Evolutionary conservation across 1,140 invertebrate genomes (phyloP).

Genomic region (Drosophila sucinea): DNA sequence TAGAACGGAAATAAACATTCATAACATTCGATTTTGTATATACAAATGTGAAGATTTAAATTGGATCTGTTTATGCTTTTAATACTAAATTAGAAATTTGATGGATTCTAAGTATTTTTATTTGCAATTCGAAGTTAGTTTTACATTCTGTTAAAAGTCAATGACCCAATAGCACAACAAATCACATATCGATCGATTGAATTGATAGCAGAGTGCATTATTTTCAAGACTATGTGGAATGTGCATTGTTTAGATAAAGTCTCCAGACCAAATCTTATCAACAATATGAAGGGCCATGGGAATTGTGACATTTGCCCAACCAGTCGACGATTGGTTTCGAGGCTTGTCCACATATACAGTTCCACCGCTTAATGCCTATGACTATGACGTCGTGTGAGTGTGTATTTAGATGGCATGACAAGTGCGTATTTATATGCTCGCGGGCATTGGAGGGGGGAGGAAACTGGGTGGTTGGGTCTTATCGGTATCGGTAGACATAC

Average conservation of each 20-base stretch:
- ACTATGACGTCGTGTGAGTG: constrained; percentile 39
- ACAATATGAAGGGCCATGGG: constrained; percentile 25
- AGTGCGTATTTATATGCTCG: constrained; percentile 36
- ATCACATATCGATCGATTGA: background rate
- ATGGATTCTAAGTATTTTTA: background rate
- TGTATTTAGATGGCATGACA: constrained; percentile 38
- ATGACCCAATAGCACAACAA: constrained; percentile 34
- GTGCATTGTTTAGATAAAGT: constrained; percentile 26
- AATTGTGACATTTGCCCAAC: constrained; percentile 47
- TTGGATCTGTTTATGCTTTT: background rate
- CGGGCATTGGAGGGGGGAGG: background rate
- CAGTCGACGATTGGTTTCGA: constrained; percentile 19
- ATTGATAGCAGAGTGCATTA: constrained; percentile 29
- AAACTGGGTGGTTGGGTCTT: constrained; percentile 9
- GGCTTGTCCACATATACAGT: constrained; percentile 1
- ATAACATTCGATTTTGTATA: background rate
- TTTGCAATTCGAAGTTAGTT: background rate
- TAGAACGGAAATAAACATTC: background rate
- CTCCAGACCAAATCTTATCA: constrained; percentile 32
- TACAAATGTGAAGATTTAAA: background rate
- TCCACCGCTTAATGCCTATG: constrained; percentile 10
- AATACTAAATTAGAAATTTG: background rate
- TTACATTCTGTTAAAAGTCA: constrained; percentile 14
- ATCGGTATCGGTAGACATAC: constrained; percentile 44
- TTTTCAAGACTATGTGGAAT: constrained; percentile 14